Conservation (phyloP, 2,113 vertebrate species). For the Pollachius pollachius region DNA sequence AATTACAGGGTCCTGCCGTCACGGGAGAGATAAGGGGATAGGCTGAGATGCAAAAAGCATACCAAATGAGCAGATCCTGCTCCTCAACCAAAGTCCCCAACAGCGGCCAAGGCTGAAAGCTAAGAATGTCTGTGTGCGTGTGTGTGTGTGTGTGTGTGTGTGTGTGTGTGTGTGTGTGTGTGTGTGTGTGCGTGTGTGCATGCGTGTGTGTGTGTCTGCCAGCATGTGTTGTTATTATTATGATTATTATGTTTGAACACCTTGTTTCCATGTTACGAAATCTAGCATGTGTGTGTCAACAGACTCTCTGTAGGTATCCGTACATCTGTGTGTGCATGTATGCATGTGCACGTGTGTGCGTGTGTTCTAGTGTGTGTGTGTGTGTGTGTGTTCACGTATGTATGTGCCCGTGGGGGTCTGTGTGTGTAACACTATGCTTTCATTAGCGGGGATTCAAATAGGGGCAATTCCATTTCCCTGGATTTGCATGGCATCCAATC, state of each 20-base stretch:
- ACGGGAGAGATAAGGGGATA: constrained; percentile 37
- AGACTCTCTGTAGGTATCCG: background rate
- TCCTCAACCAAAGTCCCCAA: constrained; percentile 6
- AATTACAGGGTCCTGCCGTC: constrained; percentile 56
- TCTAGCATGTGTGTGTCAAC: background rate
- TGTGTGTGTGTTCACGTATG: constrained; percentile 24
- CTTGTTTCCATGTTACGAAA: constrained; percentile 14
- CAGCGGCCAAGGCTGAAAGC: constrained; percentile 23
- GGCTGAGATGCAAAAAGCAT: constrained; percentile 39
- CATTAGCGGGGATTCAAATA: background rate
- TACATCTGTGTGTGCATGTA: background rate
- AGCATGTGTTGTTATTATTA: constrained; percentile 36
- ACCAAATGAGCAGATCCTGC: constrained; percentile 29
- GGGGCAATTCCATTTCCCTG: background rate
- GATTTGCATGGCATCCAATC: constrained; percentile 14
- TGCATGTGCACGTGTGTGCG: background rate
- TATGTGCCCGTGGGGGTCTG: constrained; percentile 12
- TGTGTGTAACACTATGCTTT: too few relatives aligned
- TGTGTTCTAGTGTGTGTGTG: background rate
- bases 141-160: background rate
- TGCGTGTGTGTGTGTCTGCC: constrained; percentile 8
- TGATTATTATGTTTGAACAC: constrained; percentile 45
- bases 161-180: background rate
- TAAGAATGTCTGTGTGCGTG: background rate
- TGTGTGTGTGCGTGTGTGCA: background rate